A percentile compares a stretch with the other conserved stretches of the same genome.
These are phyloP conservation scores for Nomada goodeniana DNA, from an alignment of 2,888 invertebrate species.

Conservation along the genomic window DNA sequence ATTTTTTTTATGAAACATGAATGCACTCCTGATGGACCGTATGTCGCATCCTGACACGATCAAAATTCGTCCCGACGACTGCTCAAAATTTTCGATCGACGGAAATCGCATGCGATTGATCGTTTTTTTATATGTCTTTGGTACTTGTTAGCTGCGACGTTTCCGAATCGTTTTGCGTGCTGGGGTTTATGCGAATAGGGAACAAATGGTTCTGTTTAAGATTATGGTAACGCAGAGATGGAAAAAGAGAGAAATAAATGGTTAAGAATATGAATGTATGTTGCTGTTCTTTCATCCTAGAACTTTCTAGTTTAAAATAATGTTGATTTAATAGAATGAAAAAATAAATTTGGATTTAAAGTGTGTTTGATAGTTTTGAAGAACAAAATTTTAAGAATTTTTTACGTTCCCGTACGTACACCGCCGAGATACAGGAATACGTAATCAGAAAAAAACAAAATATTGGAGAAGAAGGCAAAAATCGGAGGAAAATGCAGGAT, in stretches of 20 bases:
- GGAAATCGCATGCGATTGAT: constrained; percentile 18
- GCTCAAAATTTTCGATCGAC: constrained; percentile 41
- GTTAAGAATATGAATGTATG: constrained; percentile 56
- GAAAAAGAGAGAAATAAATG: constrained; percentile 68
- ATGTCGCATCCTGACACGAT: constrained; percentile 4
- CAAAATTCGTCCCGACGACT: constrained; percentile 40
- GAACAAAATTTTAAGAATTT: too few relatives aligned
- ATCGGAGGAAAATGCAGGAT: too few relatives aligned
- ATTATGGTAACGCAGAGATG: constrained; percentile 72
- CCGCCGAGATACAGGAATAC: too few relatives aligned
- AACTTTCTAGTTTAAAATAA: neutral
- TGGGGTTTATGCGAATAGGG: constrained; percentile 50
- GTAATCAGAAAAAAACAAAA: too few relatives aligned
- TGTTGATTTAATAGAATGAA: neutral
- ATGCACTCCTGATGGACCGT: neutral
- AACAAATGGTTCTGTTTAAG: constrained; percentile 69
- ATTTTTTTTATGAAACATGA: constrained; percentile 33
- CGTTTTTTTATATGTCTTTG: constrained; percentile 69
- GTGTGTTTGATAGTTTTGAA: neutral
- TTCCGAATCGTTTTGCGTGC: constrained; percentile 48
- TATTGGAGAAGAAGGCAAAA: too few relatives aligned
- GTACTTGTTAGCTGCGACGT: constrained; percentile 60
- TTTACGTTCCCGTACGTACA: too few relatives aligned
- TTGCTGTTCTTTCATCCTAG: neutral
- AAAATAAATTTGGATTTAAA: neutral